phyloP scores from a whole-genome alignment of 2,113 vertebrate genomes.

The Psittacara wagleri region DNA sequence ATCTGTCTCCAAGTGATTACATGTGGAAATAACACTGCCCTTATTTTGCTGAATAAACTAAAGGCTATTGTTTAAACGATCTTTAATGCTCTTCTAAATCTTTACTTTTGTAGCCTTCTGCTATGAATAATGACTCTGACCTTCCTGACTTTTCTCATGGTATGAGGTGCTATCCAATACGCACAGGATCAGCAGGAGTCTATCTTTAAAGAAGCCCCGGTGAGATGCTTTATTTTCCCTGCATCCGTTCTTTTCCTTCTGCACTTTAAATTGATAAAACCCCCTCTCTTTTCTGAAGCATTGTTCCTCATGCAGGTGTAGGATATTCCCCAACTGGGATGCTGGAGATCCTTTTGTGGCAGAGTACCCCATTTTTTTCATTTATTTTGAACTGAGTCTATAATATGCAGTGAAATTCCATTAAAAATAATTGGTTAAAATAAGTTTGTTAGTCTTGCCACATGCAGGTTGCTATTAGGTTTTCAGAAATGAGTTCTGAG shows the following conservation, averaged over 20 bases:
- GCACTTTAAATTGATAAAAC: neutral
- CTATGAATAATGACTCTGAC: slow-evolving; percentile 8
- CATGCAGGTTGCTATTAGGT: neutral
- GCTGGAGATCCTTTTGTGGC: neutral
- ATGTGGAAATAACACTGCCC: neutral
- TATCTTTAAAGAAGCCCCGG: neutral
- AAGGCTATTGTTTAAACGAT: neutral
- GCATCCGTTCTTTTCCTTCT: neutral
- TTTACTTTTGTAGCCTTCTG: neutral
- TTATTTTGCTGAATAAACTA: slow-evolving; percentile 32
- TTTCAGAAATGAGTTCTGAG: neutral
- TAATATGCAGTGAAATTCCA: neutral
- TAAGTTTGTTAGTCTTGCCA: neutral
- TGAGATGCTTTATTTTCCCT: neutral
- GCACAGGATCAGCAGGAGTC: neutral
- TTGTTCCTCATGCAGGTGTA: rapidly evolving
- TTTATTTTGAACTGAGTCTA: neutral
- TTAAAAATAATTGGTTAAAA: neutral
- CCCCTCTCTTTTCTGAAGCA: neutral
- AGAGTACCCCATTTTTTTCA: neutral
- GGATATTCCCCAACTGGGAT: neutral
- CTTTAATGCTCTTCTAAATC: slow-evolving; percentile 26
- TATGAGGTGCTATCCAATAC: neutral
- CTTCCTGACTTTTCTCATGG: neutral
- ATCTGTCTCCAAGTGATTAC: neutral